phyloP scores from a whole-genome alignment of 2,797 vertebrate genomes.

The Astyanax mexicanus region DNA sequence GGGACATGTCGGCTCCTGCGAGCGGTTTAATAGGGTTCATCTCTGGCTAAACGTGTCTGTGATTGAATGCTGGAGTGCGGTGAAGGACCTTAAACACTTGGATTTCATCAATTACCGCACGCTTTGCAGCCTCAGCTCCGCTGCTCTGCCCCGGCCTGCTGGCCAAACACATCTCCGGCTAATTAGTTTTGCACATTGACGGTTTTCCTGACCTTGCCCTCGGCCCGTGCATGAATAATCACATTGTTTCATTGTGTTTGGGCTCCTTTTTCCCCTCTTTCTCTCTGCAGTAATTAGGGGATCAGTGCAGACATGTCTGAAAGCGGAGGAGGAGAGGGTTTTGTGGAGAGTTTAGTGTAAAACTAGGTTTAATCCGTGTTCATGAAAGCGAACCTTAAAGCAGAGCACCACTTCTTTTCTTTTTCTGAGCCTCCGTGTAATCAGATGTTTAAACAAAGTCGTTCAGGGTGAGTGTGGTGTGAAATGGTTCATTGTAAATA shows the following conservation, averaged over 20 bases:
- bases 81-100: conserved; percentile 23
- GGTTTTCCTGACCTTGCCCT: conserved; percentile 45
- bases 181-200: conserved; percentile 55
- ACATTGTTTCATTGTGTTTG: conserved; percentile 38
- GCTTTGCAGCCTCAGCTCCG: conserved; percentile 28
- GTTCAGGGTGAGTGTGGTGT: too few relatives aligned
- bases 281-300: conserved; percentile 35
- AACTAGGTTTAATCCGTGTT: not conserved
- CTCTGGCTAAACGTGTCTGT: not conserved
- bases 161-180: conserved; percentile 42
- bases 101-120: conserved; percentile 27
- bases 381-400: not conserved
- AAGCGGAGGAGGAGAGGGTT: conserved; percentile 2
- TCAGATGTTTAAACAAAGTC: too few relatives aligned
- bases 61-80: not conserved
- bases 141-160: conserved; percentile 27
- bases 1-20: not conserved
- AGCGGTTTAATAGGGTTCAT: conserved; percentile 14
- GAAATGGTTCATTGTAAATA: too few relatives aligned
- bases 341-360: not conserved
- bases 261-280: not conserved
- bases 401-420: too few relatives aligned
- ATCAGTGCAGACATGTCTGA: not conserved
- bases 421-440: too few relatives aligned
- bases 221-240: conserved; percentile 51